Conservation (phyloP, 1,140 invertebrate species). For the Parasteatoda tepidariorum region DNA sequence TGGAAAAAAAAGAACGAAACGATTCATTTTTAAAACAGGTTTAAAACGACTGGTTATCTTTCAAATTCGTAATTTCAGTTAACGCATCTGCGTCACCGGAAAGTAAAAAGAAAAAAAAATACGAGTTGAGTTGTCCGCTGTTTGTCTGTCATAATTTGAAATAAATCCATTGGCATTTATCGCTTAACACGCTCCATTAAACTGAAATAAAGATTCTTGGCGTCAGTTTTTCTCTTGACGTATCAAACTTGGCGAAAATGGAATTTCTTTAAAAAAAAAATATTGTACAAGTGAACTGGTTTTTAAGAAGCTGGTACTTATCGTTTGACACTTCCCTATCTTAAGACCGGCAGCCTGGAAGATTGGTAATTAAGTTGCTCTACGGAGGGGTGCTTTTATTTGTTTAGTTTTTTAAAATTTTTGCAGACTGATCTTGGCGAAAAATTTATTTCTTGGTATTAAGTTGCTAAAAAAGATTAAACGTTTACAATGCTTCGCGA, state of each 20-base stretch:
- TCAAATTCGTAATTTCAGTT: background rate
- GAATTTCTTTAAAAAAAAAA: background rate
- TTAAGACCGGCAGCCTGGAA: background rate
- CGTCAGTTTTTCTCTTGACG: background rate
- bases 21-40: too few species aligned
- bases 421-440: background rate
- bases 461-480: constrained; percentile 27
- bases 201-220: constrained; percentile 15
- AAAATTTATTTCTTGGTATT: constrained; percentile 28
- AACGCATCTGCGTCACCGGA: background rate
- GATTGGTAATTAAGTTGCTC: background rate
- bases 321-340: background rate
- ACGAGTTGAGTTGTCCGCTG: background rate
- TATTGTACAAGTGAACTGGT: background rate
- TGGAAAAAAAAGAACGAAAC: too few species aligned
- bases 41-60: too few species aligned
- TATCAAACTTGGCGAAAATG: background rate
- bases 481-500: background rate
- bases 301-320: constrained; percentile 10
- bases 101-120: too few species aligned
- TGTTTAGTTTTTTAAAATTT: background rate
- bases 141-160: background rate
- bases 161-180: constrained; percentile 13
- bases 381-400: background rate
- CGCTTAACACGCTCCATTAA: constrained; percentile 7